phyloP scores from a whole-genome alignment of 2,113 vertebrate species.

The Myrmophylax atrothorax region DNA sequence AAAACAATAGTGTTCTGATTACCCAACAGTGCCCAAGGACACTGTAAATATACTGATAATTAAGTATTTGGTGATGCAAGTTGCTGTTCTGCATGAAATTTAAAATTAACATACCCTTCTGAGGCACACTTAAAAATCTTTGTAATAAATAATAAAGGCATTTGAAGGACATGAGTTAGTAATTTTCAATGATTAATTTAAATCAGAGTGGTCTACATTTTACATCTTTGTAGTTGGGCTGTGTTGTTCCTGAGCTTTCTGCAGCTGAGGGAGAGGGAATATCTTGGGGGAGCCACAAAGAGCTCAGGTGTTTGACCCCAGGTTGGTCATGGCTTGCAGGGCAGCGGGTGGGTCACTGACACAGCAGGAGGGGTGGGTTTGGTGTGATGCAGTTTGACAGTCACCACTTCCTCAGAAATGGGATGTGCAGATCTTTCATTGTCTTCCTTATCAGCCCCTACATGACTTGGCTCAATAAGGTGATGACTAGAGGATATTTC shows the following conservation, averaged over 20 bases:
- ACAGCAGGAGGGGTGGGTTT: background rate
- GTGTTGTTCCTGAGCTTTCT: background rate
- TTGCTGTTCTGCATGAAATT: slow-evolving; percentile 19
- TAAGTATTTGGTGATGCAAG: slow-evolving; percentile 25
- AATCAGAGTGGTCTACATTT: background rate
- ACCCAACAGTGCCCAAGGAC: slow-evolving; percentile 34
- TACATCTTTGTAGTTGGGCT: background rate
- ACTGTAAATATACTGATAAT: slow-evolving; percentile 51
- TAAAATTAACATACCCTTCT: background rate
- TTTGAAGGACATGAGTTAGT: slow-evolving; percentile 1
- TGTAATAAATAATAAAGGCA: background rate
- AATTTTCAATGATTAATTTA: background rate
- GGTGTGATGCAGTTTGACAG: background rate
- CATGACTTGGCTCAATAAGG: background rate
- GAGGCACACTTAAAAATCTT: background rate
- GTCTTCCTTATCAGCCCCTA: background rate
- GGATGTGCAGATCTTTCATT: background rate
- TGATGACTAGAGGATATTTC: background rate
- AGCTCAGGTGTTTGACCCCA: background rate
- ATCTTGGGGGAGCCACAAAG: fast-evolving
- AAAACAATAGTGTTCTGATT: slow-evolving; percentile 44
- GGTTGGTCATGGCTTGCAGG: background rate
- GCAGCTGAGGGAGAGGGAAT: too few relatives aligned
- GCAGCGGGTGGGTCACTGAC: background rate
- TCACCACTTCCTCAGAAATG: background rate